Evolutionary conservation across 2,888 invertebrate genomes (phyloP).

Genomic region (Hydroisotoma schaefferi): DNA sequence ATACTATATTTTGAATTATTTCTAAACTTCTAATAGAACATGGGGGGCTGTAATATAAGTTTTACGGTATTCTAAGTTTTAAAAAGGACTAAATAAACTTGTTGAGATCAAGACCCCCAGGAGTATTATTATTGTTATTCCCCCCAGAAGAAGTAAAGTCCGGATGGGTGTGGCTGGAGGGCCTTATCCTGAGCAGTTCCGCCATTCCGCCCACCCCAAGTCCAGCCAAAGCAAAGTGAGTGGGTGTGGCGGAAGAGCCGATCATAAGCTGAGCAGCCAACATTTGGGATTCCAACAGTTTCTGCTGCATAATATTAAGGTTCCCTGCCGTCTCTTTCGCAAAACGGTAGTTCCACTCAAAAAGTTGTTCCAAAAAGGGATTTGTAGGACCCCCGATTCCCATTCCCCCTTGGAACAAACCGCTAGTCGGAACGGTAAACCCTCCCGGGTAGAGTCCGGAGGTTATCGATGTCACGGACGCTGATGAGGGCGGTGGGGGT

Average conservation of each 20-base stretch:
- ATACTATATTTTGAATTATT: too few species aligned
- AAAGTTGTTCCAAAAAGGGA: conserved; percentile 41
- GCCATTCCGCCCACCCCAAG: conserved; percentile 3
- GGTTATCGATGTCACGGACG: not conserved
- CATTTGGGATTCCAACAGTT: conserved; percentile 42
- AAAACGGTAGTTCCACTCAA: conserved; percentile 45
- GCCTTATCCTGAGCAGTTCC: conserved; percentile 22
- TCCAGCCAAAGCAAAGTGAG: too few species aligned
- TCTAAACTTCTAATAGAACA: too few species aligned
- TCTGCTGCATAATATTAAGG: conserved; percentile 42
- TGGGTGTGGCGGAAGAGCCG: not conserved
- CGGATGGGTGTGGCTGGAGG: too few species aligned
- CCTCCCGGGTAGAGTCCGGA: not conserved
- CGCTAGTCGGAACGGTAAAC: conserved; percentile 1
- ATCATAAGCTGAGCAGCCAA: conserved; percentile 44
- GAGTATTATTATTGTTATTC: too few species aligned
- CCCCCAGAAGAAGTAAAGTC: too few species aligned
- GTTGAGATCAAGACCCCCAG: not conserved
- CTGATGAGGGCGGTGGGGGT: not conserved
- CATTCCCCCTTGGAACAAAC: not conserved
- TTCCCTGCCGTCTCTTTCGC: conserved; percentile 43
- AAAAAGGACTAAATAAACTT: too few species aligned
- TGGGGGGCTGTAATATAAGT: too few species aligned
- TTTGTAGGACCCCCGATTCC: conserved; percentile 18
- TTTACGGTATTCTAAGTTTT: not conserved